A percentile compares a stretch with the other conserved stretches of the same genome.
phyloP scores from a whole-genome alignment of 2,888 invertebrate species.

The Galerucella pusilla region DNA sequence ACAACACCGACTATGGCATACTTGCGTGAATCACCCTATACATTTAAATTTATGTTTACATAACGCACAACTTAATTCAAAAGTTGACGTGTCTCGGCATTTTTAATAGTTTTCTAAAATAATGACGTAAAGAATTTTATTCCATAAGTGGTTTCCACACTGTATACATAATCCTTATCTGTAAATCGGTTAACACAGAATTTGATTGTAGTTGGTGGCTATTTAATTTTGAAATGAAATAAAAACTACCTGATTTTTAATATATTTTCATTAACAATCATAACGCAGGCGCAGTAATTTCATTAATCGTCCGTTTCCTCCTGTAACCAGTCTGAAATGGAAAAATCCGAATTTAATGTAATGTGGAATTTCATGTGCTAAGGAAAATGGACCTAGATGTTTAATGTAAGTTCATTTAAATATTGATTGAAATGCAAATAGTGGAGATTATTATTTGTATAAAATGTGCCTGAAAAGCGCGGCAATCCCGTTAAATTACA shows the following conservation, averaged over 20 bases:
- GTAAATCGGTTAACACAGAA: no score
- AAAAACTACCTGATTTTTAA: not conserved
- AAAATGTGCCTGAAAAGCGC: not conserved
- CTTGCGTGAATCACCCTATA: no score
- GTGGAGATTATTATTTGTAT: not conserved
- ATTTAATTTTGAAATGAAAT: constrained; percentile 3
- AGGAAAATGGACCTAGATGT: constrained; percentile 6
- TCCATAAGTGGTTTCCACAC: no score
- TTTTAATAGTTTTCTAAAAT: no score
- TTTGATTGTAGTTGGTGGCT: no score
- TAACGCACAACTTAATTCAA: no score
- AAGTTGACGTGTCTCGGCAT: no score
- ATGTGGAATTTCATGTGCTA: constrained; percentile 8
- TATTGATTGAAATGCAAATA: not conserved
- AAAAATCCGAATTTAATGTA: constrained; percentile 16
- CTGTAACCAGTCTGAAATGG: constrained; percentile 15
- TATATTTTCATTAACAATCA: not conserved
- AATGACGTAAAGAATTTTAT: no score
- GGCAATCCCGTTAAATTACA: not conserved
- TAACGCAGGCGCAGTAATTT: constrained; percentile 13
- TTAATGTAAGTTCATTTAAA: constrained; percentile 3
- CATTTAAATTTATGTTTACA: no score
- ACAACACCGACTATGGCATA: no score
- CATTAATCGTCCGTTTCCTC: constrained; percentile 10
- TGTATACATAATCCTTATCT: no score